These are phyloP conservation scores for Zhuqinia jingwanae DNA, from an alignment of 2,888 invertebrate species.

Conservation along the genomic window DNA sequence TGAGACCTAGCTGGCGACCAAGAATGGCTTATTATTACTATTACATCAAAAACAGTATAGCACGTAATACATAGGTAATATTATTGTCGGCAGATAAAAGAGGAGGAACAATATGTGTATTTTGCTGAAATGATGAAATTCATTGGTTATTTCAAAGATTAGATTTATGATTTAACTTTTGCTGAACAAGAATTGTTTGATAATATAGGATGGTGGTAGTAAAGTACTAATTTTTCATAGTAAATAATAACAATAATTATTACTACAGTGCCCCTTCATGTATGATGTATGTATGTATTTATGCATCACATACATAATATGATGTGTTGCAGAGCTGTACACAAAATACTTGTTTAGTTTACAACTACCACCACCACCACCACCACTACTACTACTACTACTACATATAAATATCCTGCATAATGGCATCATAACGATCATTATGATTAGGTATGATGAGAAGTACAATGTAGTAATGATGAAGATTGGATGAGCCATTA, in stretches of 20 bases:
- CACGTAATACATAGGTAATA: not conserved
- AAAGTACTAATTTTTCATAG: slow-evolving; percentile 49
- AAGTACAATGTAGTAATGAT: slow-evolving; percentile 10
- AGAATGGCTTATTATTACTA: no score
- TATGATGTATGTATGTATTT: no score
- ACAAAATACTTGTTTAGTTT: slow-evolving; percentile 36
- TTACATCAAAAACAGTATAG: no score
- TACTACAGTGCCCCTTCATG: not conserved
- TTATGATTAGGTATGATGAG: slow-evolving; percentile 18
- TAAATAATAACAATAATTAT: slow-evolving; percentile 51
- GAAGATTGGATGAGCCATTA: slow-evolving; percentile 51
- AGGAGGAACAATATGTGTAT: slow-evolving; percentile 15
- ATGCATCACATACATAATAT: no score
- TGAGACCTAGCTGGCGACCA: no score
- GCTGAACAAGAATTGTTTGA: not conserved
- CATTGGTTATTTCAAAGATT: slow-evolving; percentile 52
- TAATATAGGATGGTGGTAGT: slow-evolving; percentile 7
- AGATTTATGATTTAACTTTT: slow-evolving; percentile 61
- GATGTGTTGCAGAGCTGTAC: no score
- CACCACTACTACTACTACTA: slow-evolving; percentile 17
- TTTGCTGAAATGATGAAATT: slow-evolving; percentile 47
- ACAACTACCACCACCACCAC: not conserved
- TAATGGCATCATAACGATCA: slow-evolving; percentile 1
- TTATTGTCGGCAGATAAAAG: not conserved
- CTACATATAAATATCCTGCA: no score